Evolutionary conservation across 2,797 vertebrate species (phyloP).

Genomic region (Enteromius thamalakanensis): DNA sequence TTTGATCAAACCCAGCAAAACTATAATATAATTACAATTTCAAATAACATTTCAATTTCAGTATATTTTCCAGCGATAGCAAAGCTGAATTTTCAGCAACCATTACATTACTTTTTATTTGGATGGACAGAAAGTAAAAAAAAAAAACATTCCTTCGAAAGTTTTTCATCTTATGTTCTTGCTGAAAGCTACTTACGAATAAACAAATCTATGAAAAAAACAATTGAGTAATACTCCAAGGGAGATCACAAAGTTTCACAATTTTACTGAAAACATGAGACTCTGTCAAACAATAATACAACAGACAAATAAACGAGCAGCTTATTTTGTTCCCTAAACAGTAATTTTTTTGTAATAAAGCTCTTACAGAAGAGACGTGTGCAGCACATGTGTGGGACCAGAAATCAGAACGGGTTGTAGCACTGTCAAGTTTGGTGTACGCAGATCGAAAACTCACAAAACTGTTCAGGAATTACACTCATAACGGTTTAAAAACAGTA

Average conservation of each 20-base stretch:
- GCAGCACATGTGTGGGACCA: neutral
- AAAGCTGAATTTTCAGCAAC: neutral
- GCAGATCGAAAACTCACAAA: neutral
- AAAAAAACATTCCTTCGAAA: neutral
- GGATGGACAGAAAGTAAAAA: neutral
- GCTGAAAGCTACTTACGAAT: neutral
- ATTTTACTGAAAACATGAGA: neutral
- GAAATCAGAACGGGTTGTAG: constrained; percentile 20
- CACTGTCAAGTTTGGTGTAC: neutral
- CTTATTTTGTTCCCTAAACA: neutral
- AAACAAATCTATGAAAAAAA: neutral
- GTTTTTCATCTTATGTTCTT: neutral
- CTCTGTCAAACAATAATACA: neutral
- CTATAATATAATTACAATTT: neutral
- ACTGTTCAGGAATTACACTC: neutral
- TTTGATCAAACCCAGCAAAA: neutral
- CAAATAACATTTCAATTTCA: neutral
- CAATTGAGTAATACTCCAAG: neutral
- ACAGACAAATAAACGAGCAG: neutral
- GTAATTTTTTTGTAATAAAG: neutral
- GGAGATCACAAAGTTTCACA: neutral
- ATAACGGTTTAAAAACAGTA: neutral
- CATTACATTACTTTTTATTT: neutral
- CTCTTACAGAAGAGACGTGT: neutral
- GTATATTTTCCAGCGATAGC: neutral